A percentile compares a stretch with the other conserved stretches of the same genome.
Evolutionary conservation across 2,888 invertebrate genomes (phyloP).

Genomic region (Oconnorella tubifera): DNA sequence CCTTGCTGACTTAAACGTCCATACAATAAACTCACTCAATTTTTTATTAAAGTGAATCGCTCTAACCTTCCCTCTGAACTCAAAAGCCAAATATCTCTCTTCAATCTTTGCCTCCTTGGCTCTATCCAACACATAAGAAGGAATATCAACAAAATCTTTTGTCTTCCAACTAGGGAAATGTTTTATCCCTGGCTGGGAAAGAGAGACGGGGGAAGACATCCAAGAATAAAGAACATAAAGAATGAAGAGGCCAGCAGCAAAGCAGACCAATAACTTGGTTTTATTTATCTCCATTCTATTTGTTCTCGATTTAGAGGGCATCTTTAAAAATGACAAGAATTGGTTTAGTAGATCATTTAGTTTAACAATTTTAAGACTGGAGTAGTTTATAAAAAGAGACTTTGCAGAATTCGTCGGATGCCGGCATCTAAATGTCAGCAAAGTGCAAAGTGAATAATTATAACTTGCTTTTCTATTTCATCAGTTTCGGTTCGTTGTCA

Average conservation of each 20-base stretch:
- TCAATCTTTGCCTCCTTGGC: constrained; percentile 12
- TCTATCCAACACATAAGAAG: constrained; percentile 10
- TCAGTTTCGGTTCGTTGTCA: no score
- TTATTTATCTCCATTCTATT: not conserved
- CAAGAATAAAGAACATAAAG: not conserved
- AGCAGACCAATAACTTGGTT: not conserved
- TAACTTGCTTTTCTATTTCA: no score
- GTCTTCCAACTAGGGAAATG: constrained; percentile 17
- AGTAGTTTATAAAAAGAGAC: no score
- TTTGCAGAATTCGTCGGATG: no score
- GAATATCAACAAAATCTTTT: constrained; percentile 19
- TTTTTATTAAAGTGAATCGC: no score
- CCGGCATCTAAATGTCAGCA: no score
- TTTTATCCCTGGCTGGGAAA: not conserved
- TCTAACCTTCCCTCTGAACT: constrained; percentile 18
- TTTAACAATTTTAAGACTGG: no score
- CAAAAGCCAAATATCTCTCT: constrained; percentile 21
- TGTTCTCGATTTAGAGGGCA: not conserved
- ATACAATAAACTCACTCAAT: no score
- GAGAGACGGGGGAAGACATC: not conserved
- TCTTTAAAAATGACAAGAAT: not conserved
- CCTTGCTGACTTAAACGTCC: no score
- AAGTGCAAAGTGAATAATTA: no score
- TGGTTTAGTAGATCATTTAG: no score
- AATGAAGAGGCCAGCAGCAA: not conserved